Conservation (phyloP, 2,113 vertebrate genomes). For the Polypterus senegalus region DNA sequence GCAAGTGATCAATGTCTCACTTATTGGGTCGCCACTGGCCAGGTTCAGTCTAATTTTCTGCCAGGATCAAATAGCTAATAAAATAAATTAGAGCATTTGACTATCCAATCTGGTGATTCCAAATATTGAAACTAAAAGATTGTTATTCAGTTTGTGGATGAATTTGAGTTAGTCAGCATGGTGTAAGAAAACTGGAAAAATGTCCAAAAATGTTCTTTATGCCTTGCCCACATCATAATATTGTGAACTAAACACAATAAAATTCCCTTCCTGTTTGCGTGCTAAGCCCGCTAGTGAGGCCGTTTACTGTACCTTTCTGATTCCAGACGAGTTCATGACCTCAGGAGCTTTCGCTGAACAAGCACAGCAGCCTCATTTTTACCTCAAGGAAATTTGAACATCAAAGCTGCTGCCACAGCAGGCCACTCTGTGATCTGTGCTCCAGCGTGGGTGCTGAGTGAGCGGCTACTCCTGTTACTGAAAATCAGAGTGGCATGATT, state of each 20-base stretch:
- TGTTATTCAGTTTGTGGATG: too few relatives aligned
- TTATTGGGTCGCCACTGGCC: too few relatives aligned
- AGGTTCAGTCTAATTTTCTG: too few relatives aligned
- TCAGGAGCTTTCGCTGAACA: conserved; percentile 10
- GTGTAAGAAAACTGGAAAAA: too few relatives aligned
- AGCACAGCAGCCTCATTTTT: conserved; percentile 23
- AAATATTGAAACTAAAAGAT: too few relatives aligned
- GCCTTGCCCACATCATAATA: too few relatives aligned
- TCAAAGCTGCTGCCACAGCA: conserved; percentile 31
- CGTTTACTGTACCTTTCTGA: conserved; percentile 10
- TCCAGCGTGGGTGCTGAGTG: conserved; percentile 17
- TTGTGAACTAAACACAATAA: conserved; percentile 15
- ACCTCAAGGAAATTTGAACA: conserved; percentile 25
- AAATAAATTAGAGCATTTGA: too few relatives aligned
- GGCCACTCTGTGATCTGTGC: conserved; percentile 25
- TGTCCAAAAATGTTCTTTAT: too few relatives aligned
- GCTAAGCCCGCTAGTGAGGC: background rate
- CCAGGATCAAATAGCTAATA: too few relatives aligned
- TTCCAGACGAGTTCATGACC: conserved; percentile 15
- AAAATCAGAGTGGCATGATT: background rate
- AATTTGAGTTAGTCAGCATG: too few relatives aligned
- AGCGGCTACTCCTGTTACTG: background rate
- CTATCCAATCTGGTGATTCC: too few relatives aligned
- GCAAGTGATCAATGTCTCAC: too few relatives aligned
- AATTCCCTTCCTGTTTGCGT: conserved; percentile 28